These are phyloP conservation scores for Tribolium freemani DNA, from an alignment of 2,888 invertebrate species.

Conservation along the genomic window DNA sequence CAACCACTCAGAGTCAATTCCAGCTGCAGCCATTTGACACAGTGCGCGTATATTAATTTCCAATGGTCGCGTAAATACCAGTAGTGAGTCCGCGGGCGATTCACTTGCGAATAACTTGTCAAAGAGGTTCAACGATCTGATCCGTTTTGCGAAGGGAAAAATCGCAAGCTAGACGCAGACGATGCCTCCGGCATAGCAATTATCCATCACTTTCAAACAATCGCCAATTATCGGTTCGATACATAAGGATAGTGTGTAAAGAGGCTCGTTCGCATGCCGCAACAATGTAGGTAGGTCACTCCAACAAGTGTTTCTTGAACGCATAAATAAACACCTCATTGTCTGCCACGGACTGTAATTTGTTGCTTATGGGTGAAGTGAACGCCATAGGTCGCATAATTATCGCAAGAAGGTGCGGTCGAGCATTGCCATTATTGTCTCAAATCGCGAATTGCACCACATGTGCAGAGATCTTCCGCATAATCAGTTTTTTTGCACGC, in stretches of 20 bases:
- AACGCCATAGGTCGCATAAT: conserved; percentile 26
- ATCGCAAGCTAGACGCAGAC: background rate
- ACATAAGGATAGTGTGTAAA: conserved; percentile 2
- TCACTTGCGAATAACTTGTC: conserved; percentile 9
- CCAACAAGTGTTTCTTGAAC: conserved; percentile 39
- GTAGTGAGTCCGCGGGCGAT: conserved; percentile 4
- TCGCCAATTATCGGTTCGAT: conserved; percentile 17
- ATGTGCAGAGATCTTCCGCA: background rate
- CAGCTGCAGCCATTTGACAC: conserved; percentile 24
- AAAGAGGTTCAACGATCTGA: conserved; percentile 21
- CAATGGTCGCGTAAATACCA: conserved; percentile 13
- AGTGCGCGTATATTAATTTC: conserved; percentile 19
- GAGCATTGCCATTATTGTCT: background rate
- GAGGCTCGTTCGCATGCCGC: conserved; percentile 31
- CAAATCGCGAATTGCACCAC: background rate
- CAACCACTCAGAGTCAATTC: conserved; percentile 4
- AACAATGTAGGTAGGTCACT: conserved; percentile 35
- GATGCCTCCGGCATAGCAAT: conserved; percentile 8
- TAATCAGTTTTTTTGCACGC: background rate
- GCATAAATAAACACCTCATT: conserved; percentile 41
- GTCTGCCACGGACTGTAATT: conserved; percentile 34
- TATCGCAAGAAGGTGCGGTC: conserved; percentile 21
- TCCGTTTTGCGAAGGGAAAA: conserved; percentile 2
- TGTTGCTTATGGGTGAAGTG: conserved; percentile 32
- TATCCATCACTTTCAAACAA: conserved; percentile 53